Evolutionary conservation across 2,888 invertebrate species (phyloP).

Genomic region (Lasius platythorax): DNA sequence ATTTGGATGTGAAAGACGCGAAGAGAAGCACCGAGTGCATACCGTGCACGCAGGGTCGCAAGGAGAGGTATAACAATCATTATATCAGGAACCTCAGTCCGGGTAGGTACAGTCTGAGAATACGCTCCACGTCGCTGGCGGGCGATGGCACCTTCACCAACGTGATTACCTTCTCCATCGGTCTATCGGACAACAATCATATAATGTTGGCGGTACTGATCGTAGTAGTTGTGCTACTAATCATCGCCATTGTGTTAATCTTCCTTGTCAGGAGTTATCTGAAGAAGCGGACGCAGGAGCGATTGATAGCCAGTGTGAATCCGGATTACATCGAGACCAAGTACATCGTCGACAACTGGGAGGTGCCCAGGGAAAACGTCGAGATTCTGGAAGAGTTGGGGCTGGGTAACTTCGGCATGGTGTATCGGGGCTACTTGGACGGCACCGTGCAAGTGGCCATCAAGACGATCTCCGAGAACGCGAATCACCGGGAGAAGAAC

Average conservation of each 20-base stretch:
- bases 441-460: conserved; percentile 87
- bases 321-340: conserved; percentile 88
- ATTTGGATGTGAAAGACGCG: conserved; percentile 82
- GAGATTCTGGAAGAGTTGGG: conserved; percentile 88
- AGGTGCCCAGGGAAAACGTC: conserved; percentile 89
- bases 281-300: conserved; percentile 82
- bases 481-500: conserved; percentile 87
- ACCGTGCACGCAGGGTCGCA: conserved; percentile 76
- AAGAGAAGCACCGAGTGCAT: conserved; percentile 86
- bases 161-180: conserved; percentile 72
- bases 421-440: conserved; percentile 88
- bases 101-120: conserved; percentile 88
- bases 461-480: conserved; percentile 89
- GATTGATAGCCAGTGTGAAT: conserved; percentile 88
- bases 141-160: conserved; percentile 86
- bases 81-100: conserved; percentile 85
- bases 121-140: conserved; percentile 89
- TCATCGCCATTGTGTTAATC: conserved; percentile 70
- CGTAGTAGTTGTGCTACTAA: conserved; percentile 71
- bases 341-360: conserved; percentile 91
- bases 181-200: conserved; percentile 67
- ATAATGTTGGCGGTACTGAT: conserved; percentile 71
- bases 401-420: conserved; percentile 92
- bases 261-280: conserved; percentile 79
- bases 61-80: conserved; percentile 74